phyloP scores from a whole-genome alignment of 2,888 invertebrate genomes.

The Drosophila eohydei region DNA sequence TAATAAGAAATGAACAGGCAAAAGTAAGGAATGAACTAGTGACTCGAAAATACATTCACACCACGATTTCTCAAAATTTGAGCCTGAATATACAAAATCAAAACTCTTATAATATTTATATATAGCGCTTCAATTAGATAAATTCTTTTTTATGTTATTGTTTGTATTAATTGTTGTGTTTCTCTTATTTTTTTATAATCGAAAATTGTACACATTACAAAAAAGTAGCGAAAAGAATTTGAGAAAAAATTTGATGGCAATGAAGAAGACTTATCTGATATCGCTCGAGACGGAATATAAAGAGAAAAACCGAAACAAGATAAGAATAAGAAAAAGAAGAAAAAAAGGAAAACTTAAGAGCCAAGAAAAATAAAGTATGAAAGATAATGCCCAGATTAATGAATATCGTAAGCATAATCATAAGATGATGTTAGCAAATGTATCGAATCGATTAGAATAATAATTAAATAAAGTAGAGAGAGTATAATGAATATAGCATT shows the following conservation, averaged over 20 bases:
- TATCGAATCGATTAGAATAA: constrained; percentile 63
- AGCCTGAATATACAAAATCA: neutral
- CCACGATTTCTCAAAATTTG: constrained; percentile 4
- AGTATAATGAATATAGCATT: constrained; percentile 85
- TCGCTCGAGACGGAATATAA: constrained; percentile 24
- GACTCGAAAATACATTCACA: constrained; percentile 2
- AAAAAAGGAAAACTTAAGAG: constrained; percentile 6
- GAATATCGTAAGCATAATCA: constrained; percentile 48
- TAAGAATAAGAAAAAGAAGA: no score
- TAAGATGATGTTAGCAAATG: constrained; percentile 56
- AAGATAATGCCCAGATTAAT: constrained; percentile 48
- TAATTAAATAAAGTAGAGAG: constrained; percentile 64
- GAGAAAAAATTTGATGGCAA: constrained; percentile 32
- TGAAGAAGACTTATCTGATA: constrained; percentile 37
- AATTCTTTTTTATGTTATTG: constrained; percentile 13
- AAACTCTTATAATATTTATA: constrained; percentile 21
- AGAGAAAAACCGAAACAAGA: constrained; percentile 11
- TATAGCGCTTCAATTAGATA: constrained; percentile 21
- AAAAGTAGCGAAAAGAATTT: constrained; percentile 49
- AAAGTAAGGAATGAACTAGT: neutral
- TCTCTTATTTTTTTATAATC: constrained; percentile 21
- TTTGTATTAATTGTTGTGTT: constrained; percentile 21
- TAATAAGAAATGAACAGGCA: neutral
- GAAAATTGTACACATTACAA: constrained; percentile 56
- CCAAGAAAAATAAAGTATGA: constrained; percentile 5